Conservation (phyloP, 2,888 invertebrate species). For the Malacosoma neustria region DNA sequence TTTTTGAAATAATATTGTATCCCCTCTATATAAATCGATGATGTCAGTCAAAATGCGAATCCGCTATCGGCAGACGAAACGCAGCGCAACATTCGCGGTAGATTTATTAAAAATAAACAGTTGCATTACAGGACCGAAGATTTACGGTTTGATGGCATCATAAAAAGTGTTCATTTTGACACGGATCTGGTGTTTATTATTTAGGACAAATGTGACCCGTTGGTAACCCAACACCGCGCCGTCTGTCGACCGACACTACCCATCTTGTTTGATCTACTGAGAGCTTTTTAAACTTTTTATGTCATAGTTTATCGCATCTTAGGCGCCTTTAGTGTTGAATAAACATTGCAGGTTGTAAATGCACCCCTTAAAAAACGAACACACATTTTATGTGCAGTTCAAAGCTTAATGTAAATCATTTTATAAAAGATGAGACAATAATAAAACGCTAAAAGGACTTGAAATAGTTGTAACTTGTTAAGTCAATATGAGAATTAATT, state of each 20-base stretch:
- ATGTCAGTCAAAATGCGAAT: conserved; percentile 10
- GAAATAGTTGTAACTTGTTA: too few species aligned
- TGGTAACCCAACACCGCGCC: conserved; percentile 57
- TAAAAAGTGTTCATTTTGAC: conserved; percentile 71
- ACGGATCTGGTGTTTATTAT: conserved; percentile 72
- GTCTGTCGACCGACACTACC: conserved; percentile 60
- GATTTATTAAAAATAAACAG: conserved; percentile 63
- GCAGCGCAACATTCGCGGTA: conserved; percentile 44
- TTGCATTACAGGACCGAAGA: conserved; percentile 31
- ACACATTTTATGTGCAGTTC: too few species aligned
- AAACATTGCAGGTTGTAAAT: conserved; percentile 56
- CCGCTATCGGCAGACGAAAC: conserved; percentile 38
- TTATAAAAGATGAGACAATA: too few species aligned
- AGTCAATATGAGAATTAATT: too few species aligned
- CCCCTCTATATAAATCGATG: too few species aligned
- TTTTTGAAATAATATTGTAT: too few species aligned
- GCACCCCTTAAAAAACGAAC: conserved; percentile 29
- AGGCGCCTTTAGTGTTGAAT: conserved; percentile 65
- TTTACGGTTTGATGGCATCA: conserved; percentile 65
- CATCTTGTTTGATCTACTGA: conserved; percentile 72
- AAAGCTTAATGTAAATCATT: too few species aligned
- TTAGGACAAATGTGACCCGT: conserved; percentile 67
- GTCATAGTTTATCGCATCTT: conserved; percentile 65
- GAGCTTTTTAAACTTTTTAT: conserved; percentile 75
- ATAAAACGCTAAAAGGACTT: too few species aligned